Evolutionary conservation across 2,797 vertebrate genomes (phyloP), one percentile per base, ranked within the genome.

Genomic region (Tapirus indicus): DNA sequence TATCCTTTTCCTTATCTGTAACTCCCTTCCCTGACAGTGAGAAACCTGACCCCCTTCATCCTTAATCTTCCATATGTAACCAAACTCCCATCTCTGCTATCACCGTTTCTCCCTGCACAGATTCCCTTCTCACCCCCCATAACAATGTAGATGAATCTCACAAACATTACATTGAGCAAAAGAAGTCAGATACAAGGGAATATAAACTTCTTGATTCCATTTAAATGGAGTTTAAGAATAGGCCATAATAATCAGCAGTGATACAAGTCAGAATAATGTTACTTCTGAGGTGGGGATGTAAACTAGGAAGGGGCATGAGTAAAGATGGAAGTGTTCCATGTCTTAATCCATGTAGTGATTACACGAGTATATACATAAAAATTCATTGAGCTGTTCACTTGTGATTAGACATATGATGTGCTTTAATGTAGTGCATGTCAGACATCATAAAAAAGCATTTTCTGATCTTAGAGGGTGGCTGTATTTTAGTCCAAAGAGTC

Each of bases 401-500:
- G 56, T 56, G 47, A 75, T 89, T 75, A 83, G 29, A 77, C 38
- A 49, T 79, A 74, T 71, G 54, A 71, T 88, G 20, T 88, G 27
- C 72, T 78, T 78, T 68, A 86, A 78, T 58, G 38, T 79, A 8
- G 38, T 79, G 6, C 38, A 64, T 35, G 12, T 27, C 56, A 52
- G 86, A 56, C 7, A 93, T 83, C 62, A 52, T 77, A 69, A 88
- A 74, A 90, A 52, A 94, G 52, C 23, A 38, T 77, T 80, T 88
- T 88, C 11, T 72, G n/a, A 85, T 85, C 93, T 12, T 38, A 79
- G 32, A 58, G 74, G 56, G 23, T 77, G n/a, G 20, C 66, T 71
- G 32, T 52, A 83, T 84, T 95, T 78, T 84, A 88, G 85, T 93
- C 41, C 79, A 86, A 83, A 66, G 62, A 38, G 13, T 71, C 60